These are phyloP conservation scores for Poeciliopsis prolifica DNA, from an alignment of 2,113 vertebrate species.

Conservation along the genomic window DNA sequence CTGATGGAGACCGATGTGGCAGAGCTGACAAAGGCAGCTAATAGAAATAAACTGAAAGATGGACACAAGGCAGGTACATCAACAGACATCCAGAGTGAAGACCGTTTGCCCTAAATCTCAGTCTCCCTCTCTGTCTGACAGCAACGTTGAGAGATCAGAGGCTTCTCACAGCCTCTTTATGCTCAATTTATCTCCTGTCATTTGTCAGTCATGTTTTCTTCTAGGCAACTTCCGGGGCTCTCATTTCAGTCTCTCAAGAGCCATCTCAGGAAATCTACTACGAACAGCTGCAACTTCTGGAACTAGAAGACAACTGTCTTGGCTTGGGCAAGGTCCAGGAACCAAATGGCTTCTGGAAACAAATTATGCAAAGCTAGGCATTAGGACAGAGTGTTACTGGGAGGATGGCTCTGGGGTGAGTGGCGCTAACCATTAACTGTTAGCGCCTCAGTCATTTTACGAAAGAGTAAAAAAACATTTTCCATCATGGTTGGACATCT, in stretches of 20 bases:
- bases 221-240: conserved; percentile 3
- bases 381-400: too few relatives aligned
- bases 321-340: not conserved
- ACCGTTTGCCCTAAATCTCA: conserved; percentile 16
- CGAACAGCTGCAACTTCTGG: conserved; percentile 23
- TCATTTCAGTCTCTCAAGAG: conserved; percentile 46
- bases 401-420: too few relatives aligned
- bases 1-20: conserved; percentile 46
- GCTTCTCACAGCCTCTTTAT: conserved; percentile 35
- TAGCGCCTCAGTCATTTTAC: too few relatives aligned
- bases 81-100: conserved; percentile 28
- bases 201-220: conserved; percentile 30
- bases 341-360: not conserved
- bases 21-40: conserved; percentile 19
- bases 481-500: too few relatives aligned
- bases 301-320: conserved; percentile 15
- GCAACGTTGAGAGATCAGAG: conserved; percentile 27
- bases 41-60: conserved; percentile 15
- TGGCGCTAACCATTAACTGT: too few relatives aligned
- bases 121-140: conserved; percentile 19
- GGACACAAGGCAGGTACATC: conserved; percentile 6
- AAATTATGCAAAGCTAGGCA: too few relatives aligned
- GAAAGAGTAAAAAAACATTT: too few relatives aligned
- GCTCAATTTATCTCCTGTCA: conserved; percentile 45
- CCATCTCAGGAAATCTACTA: conserved; percentile 48